Evolutionary conservation across 2,888 invertebrate genomes (phyloP).

Genomic region (Dorcus hopei): DNA sequence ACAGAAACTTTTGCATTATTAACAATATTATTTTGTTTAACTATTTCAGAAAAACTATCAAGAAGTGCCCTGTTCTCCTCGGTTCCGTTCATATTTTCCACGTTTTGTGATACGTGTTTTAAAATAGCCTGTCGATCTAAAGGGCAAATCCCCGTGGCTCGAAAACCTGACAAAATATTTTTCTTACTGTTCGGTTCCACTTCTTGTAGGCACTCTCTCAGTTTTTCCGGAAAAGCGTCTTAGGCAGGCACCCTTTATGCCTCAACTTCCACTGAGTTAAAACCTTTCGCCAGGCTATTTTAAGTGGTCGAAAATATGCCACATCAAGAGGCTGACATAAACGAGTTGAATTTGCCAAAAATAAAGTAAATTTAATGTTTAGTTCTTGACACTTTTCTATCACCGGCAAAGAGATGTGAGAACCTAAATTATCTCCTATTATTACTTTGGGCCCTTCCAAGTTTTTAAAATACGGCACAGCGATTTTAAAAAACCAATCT

Average conservation of each 20-base stretch:
- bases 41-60: too few relatives aligned
- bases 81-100: too few relatives aligned
- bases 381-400: slow-evolving; percentile 33
- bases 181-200: neutral
- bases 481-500: slow-evolving; percentile 3
- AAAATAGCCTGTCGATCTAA: slow-evolving; percentile 8
- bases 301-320: slow-evolving; percentile 28
- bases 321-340: slow-evolving; percentile 33
- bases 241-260: slow-evolving; percentile 13
- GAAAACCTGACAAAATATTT: slow-evolving; percentile 17
- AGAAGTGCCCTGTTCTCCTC: too few relatives aligned
- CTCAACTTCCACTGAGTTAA: slow-evolving; percentile 25
- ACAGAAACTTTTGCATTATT: too few relatives aligned
- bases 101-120: neutral
- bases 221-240: slow-evolving; percentile 19
- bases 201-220: slow-evolving; percentile 5
- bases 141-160: slow-evolving; percentile 14
- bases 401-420: slow-evolving; percentile 29
- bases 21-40: too few relatives aligned
- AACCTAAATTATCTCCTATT: slow-evolving; percentile 37
- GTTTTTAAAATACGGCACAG: neutral
- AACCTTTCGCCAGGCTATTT: slow-evolving; percentile 26
- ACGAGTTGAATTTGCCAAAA: slow-evolving; percentile 29
- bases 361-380: slow-evolving; percentile 33
- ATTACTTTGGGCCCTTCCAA: slow-evolving; percentile 15